These are phyloP conservation scores for Drosophila mulleri DNA, from an alignment of 2,888 invertebrate species.

Conservation along the genomic window DNA sequence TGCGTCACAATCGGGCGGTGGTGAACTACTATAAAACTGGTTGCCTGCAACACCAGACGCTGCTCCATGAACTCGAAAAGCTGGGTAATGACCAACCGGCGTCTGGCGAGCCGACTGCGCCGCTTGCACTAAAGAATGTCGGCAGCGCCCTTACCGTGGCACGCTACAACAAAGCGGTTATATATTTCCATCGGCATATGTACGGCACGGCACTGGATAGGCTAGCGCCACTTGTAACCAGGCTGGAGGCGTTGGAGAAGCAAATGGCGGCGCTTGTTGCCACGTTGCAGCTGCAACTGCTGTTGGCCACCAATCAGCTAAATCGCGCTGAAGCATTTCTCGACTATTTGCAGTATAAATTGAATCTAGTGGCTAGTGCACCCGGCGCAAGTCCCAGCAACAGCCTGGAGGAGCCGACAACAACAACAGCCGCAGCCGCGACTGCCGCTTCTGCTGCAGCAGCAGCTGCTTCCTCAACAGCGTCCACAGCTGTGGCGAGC, in stretches of 20 bases:
- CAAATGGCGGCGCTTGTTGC: conserved; percentile 78
- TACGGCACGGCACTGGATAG: conserved; percentile 82
- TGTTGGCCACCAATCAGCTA: conserved; percentile 83
- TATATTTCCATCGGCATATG: conserved; percentile 84
- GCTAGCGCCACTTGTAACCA: conserved; percentile 74
- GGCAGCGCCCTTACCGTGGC: conserved; percentile 68
- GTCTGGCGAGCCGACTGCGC: conserved; percentile 13
- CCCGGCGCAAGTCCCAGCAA: conserved; percentile 54
- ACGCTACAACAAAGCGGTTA: conserved; percentile 82
- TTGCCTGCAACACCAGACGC: conserved; percentile 90
- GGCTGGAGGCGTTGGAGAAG: conserved; percentile 81
- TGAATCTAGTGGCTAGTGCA: conserved; percentile 68
- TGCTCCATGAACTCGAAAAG: conserved; percentile 89
- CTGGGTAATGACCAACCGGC: conserved; percentile 48
- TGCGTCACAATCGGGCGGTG: conserved; percentile 92
- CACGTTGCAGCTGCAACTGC: conserved; percentile 80
- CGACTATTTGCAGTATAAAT: conserved; percentile 80
- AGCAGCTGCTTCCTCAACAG: conserved; percentile 3
- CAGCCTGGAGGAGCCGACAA: conserved; percentile 31
- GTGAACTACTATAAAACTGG: conserved; percentile 92
- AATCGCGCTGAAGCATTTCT: conserved; percentile 83
- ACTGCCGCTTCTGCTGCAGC: conserved; percentile 2
- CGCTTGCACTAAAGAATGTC: conserved; percentile 57
- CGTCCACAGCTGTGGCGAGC: not conserved
- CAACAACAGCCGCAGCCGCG: conserved; percentile 7